Evolutionary conservation across 2,888 invertebrate species (phyloP), one percentile per base, ranked within the genome.

Genomic region (Byasa hedistus): DNA sequence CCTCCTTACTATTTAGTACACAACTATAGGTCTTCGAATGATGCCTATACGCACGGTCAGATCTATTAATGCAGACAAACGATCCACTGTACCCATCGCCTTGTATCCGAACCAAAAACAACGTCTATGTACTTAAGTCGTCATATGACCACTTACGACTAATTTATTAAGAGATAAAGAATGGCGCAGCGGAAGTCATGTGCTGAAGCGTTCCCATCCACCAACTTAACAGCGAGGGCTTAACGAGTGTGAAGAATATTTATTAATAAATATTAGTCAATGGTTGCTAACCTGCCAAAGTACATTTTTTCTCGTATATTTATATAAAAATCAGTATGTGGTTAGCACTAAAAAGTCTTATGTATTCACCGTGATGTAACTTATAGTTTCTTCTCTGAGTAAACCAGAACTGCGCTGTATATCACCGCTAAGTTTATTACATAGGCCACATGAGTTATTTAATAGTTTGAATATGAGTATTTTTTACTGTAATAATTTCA

Each of bases 81-180:
- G 64, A 60, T 68, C 67, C 65, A 64, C 64, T 64, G 63, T 68
- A 69, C 51, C 36, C 57, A 61, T 65, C 59, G 61, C 61, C 64
- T 68, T 71, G 69, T 68, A 68, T 66, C 62, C 64, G 61, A 21
- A 63, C 68, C 60, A 70, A 73, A 73, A 74, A 76, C 73, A 73
- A 70, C 68, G 64, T 64, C 56, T 58, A 66, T 68, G 68, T 72
- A 68, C 72, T 73, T 69, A 71, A 72, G 69, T 70, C 69, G 73
- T 74, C 73, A 68, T 72, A 71, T 68, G 68, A 69, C 70, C 72
- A 71, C 73, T 76, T 72, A 73, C 68, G 66, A 70, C 64, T 71
- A 72, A 76, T 75, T 76, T 76, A 74, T 76, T 75, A 76, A 73
- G 70, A 75, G 75, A 75, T 75, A 73, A 74, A 60, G 57, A 57